Base-by-base conservation (phyloP, 37 sponge, comb jelly and placozoan species). In the Eunapius fragilis region DNA sequence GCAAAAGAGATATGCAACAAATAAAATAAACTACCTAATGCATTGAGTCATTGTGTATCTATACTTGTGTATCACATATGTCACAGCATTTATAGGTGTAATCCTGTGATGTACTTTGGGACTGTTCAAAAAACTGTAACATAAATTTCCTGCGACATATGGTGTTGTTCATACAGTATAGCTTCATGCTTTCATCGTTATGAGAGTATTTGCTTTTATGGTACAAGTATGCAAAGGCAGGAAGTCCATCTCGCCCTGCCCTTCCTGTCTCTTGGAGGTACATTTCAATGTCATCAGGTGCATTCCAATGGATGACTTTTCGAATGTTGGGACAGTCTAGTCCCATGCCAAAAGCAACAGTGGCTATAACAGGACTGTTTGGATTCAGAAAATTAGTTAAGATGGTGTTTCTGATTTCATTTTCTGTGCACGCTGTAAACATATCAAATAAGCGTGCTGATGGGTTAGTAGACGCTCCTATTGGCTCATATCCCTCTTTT, bases 341-440 rank as follows among this genome's bases (percentile, higher is more conserved):
- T 22, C 80, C 80, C 80, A 50, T 50, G 4, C 80, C 80, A 58
- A 50, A 79, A 28, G 80, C 80, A 45, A 37, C 19, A 10, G 78
- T 37, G 2, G 48, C 48, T 2, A 79, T 33, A 17, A 79, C 67
- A 0, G 27, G 28, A 26, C 80, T 31, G 31, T 49, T 0, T n/a
- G 58, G 67, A 48, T 79, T 14, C 2, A 67, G 30, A 49, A 58
- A 79, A 10, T 58, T 14, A 30, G 48, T 14, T 14, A 79, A 2
- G 0, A 79, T 50, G 22, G 23, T 47, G 25, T 79, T 47, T 79
- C 58, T 79, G 0, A 79, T 47, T 32, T 13, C 67, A 9, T 41
- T 41, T 30, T 78, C 28, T 45, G 80, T 80, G 47, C 87, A 79
- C 48, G 81, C 80, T 9, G 87, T 80, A 50, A 58, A 79, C 80